A percentile compares a stretch with the other conserved stretches of the same genome.
These are phyloP conservation scores for Aporophyla nigra DNA, from an alignment of 2,888 invertebrate genomes.

Conservation along the genomic window DNA sequence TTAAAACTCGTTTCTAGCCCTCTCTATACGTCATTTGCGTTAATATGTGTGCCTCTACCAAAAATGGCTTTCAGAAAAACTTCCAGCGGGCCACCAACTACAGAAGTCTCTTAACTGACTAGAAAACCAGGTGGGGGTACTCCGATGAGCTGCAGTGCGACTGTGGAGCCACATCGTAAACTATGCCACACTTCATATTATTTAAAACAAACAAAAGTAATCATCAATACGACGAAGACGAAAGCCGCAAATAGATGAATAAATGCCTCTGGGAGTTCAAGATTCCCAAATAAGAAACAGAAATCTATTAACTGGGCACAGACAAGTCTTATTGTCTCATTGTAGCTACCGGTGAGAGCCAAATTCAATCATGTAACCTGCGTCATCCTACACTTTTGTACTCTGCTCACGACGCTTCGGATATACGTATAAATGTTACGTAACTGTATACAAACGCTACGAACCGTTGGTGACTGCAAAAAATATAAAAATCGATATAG, in stretches of 20 bases:
- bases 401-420: constrained; percentile 41
- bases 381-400: constrained; percentile 49
- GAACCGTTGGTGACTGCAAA: constrained; percentile 58
- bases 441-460: constrained; percentile 59
- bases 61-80: background rate
- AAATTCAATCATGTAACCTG: constrained; percentile 57
- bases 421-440: constrained; percentile 50
- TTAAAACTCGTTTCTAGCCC: constrained; percentile 58
- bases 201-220: too few relatives aligned
- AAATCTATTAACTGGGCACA: constrained; percentile 35
- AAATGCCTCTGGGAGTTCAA: constrained; percentile 13
- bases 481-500: constrained; percentile 64
- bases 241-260: constrained; percentile 7
- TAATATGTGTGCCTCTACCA: constrained; percentile 8
- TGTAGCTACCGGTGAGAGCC: constrained; percentile 39
- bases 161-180: too few relatives aligned
- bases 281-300: constrained; percentile 21
- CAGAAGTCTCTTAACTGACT: too few relatives aligned
- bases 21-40: constrained; percentile 19
- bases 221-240: too few relatives aligned
- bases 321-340: constrained; percentile 43
- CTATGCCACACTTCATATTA: too few relatives aligned
- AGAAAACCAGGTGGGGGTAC: too few relatives aligned
- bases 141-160: too few relatives aligned
- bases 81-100: too few relatives aligned